These are phyloP conservation scores for Harpalus rufipes DNA, from an alignment of 2,888 invertebrate genomes.

Conservation along the genomic window DNA sequence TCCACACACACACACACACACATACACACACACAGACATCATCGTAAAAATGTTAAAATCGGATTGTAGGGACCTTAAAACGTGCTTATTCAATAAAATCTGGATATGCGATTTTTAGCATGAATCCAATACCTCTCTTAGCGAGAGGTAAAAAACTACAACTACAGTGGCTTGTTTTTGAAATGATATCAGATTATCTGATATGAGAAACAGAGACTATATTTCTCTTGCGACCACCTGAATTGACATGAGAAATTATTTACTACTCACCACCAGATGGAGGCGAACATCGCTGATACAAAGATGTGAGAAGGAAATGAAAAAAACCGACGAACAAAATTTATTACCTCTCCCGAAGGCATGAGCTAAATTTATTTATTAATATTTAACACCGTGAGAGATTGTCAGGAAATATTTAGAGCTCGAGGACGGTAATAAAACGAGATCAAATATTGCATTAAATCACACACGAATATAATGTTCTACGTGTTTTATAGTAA, in stretches of 20 bases:
- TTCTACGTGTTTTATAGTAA: neutral
- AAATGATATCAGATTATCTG: neutral
- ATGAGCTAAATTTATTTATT: conserved; percentile 34
- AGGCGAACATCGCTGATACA: conserved; percentile 37
- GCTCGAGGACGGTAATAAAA: conserved; percentile 7
- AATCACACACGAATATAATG: neutral
- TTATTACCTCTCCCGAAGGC: conserved; percentile 19
- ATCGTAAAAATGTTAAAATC: no score
- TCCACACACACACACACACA: no score
- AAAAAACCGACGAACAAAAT: conserved; percentile 41
- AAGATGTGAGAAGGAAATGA: conserved; percentile 38
- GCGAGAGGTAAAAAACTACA: neutral
- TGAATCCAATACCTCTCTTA: no score
- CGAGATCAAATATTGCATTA: conserved; percentile 4
- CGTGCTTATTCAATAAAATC: no score
- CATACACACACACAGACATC: no score
- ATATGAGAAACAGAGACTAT: neutral
- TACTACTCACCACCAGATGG: neutral
- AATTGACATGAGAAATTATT: conserved; percentile 28
- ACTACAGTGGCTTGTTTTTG: neutral
- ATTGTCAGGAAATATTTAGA: conserved; percentile 33
- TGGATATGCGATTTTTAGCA: no score
- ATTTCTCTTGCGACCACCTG: neutral
- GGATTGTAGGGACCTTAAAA: no score
- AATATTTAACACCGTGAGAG: conserved; percentile 23